Percentiles rank a stretch among this genome's conserved stretches.
Evolutionary conservation across 1,140 invertebrate genomes (phyloP).

Genomic region (Bombus sylvicola): DNA sequence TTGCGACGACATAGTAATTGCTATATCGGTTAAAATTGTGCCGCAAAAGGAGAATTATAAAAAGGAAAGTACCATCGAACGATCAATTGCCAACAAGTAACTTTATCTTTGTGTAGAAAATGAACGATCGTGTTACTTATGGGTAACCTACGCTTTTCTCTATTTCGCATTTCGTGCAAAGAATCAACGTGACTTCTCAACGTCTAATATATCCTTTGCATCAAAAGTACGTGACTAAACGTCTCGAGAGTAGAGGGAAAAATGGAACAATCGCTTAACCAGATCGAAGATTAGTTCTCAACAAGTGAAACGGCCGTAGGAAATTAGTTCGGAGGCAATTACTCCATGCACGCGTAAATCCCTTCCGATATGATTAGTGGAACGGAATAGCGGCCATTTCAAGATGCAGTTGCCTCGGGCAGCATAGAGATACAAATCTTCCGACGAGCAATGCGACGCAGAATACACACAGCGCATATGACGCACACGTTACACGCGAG

Average conservation of each 20-base stretch:
- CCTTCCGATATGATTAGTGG: conserved; percentile 47
- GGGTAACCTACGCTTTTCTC: too few relatives aligned
- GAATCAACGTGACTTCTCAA: too few relatives aligned
- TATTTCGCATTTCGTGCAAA: too few relatives aligned
- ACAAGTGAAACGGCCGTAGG: conserved; percentile 5
- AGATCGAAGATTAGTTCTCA: background rate
- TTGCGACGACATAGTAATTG: background rate
- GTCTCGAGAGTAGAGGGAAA: background rate
- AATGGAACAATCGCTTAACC: background rate
- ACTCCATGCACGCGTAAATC: conserved; percentile 33
- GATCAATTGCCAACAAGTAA: too few relatives aligned
- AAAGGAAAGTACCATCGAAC: too few relatives aligned
- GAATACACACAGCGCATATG: background rate
- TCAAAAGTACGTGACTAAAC: background rate
- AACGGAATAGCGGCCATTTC: conserved; percentile 28
- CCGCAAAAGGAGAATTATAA: too few relatives aligned
- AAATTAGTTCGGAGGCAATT: conserved; percentile 46
- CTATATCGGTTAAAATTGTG: background rate
- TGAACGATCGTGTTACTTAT: too few relatives aligned
- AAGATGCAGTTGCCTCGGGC: conserved; percentile 36
- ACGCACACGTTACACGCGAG: background rate
- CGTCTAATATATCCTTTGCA: background rate
- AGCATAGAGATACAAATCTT: conserved; percentile 45
- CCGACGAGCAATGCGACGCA: conserved; percentile 24
- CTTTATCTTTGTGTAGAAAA: too few relatives aligned